phyloP scores from a whole-genome alignment of 1,140 invertebrate species.

The Acromyrmex heyeri region DNA sequence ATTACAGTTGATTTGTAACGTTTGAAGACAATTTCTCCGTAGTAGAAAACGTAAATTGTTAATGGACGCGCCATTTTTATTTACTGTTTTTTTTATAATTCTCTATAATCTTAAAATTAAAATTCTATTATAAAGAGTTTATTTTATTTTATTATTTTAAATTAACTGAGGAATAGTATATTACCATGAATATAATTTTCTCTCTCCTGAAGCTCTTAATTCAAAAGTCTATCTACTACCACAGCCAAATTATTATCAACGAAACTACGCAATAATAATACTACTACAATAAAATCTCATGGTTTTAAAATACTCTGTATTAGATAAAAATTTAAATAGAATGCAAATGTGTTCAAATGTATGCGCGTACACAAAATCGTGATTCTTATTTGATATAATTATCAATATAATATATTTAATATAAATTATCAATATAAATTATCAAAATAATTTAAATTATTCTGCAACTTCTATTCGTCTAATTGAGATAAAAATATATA shows the following conservation, averaged over 20 bases:
- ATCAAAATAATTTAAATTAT: neutral
- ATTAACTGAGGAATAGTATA: neutral
- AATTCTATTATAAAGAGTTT: neutral
- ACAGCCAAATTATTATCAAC: neutral
- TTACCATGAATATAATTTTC: neutral
- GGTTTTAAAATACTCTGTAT: neutral
- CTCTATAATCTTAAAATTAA: conserved; percentile 6
- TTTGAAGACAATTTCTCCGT: neutral
- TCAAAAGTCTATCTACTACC: neutral
- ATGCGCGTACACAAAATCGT: neutral
- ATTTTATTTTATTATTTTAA: conserved; percentile 1
- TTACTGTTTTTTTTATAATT: neutral
- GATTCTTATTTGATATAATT: neutral
- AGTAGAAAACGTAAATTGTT: neutral
- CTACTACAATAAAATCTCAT: too few species aligned
- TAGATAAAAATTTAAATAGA: neutral
- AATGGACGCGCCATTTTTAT: neutral
- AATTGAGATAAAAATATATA: neutral
- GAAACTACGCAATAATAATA: too few species aligned
- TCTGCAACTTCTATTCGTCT: neutral
- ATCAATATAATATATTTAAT: too few species aligned
- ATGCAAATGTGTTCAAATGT: neutral
- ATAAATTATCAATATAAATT: neutral
- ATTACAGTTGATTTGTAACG: neutral
- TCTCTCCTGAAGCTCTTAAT: neutral